Conservation (phyloP, 2,113 vertebrate species). For the Lophius piscatorius region DNA sequence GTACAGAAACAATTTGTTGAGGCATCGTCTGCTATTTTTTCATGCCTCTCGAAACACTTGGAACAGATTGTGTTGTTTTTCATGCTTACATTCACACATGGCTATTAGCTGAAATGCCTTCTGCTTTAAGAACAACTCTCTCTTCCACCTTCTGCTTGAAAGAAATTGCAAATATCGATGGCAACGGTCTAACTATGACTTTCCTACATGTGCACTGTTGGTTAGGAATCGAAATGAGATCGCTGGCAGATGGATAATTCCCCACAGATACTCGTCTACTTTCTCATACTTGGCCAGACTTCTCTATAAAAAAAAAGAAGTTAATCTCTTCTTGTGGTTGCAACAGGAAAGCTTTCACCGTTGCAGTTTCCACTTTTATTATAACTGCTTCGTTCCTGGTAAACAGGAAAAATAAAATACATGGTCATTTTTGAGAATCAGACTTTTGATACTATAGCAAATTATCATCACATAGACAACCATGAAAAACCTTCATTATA, state of each 20-base stretch:
- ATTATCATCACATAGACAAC: background rate
- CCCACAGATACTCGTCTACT: slow-evolving; percentile 61
- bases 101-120: slow-evolving; percentile 61
- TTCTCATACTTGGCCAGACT: slow-evolving; percentile 45
- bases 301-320: slow-evolving; percentile 23
- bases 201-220: slow-evolving; percentile 51
- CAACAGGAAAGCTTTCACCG: slow-evolving; percentile 22
- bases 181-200: slow-evolving; percentile 56
- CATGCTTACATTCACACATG: slow-evolving; percentile 66
- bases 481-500: no score
- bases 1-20: slow-evolving; percentile 50
- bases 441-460: background rate
- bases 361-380: slow-evolving; percentile 9
- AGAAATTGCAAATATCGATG: slow-evolving; percentile 42
- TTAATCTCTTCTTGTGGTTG: slow-evolving; percentile 19
- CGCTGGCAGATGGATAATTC: slow-evolving; percentile 62
- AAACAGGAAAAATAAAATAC: background rate
- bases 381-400: background rate
- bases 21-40: slow-evolving; percentile 37
- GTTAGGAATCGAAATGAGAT: slow-evolving; percentile 56
- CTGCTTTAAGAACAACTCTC: slow-evolving; percentile 58
- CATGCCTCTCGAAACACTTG: slow-evolving; percentile 46
- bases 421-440: background rate
- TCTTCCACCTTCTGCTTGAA: slow-evolving; percentile 63
- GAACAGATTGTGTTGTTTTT: slow-evolving; percentile 73